These are phyloP conservation scores for Phacellophora camtschatica DNA, from an alignment of 30 jellyfish, hydroid and myxozoan genomes.

Conservation along the genomic window DNA sequence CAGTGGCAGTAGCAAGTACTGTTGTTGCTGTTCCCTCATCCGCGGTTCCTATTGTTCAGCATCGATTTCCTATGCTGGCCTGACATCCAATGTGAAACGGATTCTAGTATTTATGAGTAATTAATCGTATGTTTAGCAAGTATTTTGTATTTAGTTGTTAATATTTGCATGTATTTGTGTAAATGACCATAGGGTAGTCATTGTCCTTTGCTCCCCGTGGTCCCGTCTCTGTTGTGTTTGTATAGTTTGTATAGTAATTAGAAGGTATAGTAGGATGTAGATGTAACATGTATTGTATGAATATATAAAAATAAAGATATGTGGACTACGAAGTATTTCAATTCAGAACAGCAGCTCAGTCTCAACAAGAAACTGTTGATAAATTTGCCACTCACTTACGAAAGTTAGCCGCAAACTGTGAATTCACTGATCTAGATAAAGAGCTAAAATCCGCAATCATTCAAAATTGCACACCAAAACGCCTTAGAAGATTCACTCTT, in stretches of 20 bases:
- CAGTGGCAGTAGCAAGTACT: not conserved
- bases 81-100: not conserved
- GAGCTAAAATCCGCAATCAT: slow-evolving; percentile 3
- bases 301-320: too few relatives aligned
- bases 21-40: not conserved
- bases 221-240: too few relatives aligned
- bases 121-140: too few relatives aligned
- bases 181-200: too few relatives aligned
- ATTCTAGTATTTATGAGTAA: too few relatives aligned
- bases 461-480: slow-evolving; percentile 20
- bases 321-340: slow-evolving; percentile 1
- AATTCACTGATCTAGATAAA: not conserved
- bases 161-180: too few relatives aligned
- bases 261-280: too few relatives aligned
- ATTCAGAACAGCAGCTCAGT: slow-evolving; percentile 4
- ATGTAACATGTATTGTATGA: too few relatives aligned
- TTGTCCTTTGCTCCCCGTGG: too few relatives aligned
- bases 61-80: not conserved
- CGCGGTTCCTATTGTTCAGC: not conserved
- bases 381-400: slow-evolving; percentile 10
- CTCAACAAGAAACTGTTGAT: slow-evolving; percentile 1
- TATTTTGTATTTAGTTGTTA: too few relatives aligned
- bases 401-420: slow-evolving; percentile 3
- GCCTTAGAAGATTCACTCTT: slow-evolving; percentile 1
- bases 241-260: too few relatives aligned